Conservation (phyloP, 2,888 invertebrate genomes). For the Cancer borealis region DNA sequence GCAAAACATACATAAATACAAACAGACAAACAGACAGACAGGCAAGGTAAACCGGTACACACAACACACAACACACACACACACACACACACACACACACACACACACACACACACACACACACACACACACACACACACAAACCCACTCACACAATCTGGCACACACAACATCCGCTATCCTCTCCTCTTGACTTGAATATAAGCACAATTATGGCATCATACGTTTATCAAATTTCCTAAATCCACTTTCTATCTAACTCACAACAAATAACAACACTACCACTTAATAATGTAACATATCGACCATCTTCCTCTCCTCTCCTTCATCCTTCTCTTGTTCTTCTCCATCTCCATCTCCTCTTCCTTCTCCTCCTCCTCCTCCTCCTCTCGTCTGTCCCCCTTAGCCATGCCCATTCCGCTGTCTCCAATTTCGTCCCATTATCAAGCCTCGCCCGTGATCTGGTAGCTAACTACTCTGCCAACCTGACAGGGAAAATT, state of each 20-base stretch:
- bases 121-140: not conserved
- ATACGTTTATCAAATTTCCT: conserved; percentile 7
- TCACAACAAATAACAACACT: not conserved
- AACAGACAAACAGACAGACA: not conserved
- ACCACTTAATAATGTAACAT: not conserved
- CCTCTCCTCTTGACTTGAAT: not conserved
- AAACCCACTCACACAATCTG: not conserved
- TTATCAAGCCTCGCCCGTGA: conserved; percentile 49
- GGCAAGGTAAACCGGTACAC: not conserved
- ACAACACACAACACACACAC: conserved; percentile 34
- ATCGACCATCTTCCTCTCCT: not conserved
- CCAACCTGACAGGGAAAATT: conserved; percentile 39
- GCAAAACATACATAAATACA: not conserved
- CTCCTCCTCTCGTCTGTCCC: not conserved
- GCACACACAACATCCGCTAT: not conserved
- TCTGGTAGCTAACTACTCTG: conserved; percentile 35
- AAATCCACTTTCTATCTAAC: not conserved
- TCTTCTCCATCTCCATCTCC: not conserved
- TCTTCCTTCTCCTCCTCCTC: not conserved
- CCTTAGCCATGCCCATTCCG: not conserved
- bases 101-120: not conserved
- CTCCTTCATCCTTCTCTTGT: not conserved
- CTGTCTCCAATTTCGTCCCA: conserved; percentile 42
- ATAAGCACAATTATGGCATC: not conserved
- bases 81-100: not conserved